Percentiles rank a stretch among this genome's conserved stretches.
Conservation (phyloP, 2,888 invertebrate genomes). For the Hemistola chrysoprasaria region DNA sequence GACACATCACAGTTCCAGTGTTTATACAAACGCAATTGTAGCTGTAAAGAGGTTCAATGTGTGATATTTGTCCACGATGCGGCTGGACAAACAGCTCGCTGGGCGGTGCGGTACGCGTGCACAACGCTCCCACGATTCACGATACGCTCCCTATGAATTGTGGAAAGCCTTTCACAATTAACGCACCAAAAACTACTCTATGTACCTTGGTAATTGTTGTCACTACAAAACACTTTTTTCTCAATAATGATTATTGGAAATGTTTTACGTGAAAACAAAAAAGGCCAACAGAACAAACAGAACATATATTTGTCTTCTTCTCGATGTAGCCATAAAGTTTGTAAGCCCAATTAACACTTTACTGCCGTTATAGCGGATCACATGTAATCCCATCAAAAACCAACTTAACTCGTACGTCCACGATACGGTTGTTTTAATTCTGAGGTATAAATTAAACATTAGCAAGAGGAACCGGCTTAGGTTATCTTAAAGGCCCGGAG, state of each 20-base stretch:
- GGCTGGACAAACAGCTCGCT: conserved; percentile 38
- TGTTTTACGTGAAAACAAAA: conserved; percentile 3
- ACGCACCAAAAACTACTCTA: conserved; percentile 30
- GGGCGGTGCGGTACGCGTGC: conserved; percentile 31
- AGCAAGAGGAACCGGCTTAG: conserved; percentile 23
- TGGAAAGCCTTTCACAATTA: conserved; percentile 53
- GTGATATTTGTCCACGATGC: conserved; percentile 52
- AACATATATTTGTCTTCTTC: neutral
- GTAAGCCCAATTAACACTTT: conserved; percentile 22
- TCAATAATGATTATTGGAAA: conserved; percentile 1
- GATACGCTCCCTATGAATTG: conserved; percentile 26
- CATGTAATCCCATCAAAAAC: conserved; percentile 14
- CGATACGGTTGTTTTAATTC: conserved; percentile 24
- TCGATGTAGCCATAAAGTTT: conserved; percentile 11
- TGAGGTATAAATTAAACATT: conserved; percentile 30
- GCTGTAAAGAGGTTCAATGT: conserved; percentile 48
- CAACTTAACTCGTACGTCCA: conserved; percentile 14
- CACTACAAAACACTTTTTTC: no score
- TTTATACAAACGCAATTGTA: conserved; percentile 39
- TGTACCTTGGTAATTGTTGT: no score
- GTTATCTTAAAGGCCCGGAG: conserved; percentile 35
- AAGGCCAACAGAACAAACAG: conserved; percentile 5
- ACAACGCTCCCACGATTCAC: conserved; percentile 37
- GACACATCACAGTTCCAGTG: conserved; percentile 5
- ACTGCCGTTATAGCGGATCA: conserved; percentile 5